Conservation (phyloP, 1,140 invertebrate species). For the Drosophila sulfurigaster region DNA sequence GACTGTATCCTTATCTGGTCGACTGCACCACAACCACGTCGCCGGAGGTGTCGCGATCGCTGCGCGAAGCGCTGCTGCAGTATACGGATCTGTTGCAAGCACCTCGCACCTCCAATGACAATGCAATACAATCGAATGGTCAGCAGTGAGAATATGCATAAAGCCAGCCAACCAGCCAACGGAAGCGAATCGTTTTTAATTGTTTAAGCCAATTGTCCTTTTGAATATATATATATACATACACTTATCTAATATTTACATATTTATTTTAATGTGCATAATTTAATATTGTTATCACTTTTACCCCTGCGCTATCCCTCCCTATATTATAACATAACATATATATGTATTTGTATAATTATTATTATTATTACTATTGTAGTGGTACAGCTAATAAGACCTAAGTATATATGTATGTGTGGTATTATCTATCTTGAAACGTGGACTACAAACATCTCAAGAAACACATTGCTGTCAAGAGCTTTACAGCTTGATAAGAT, state of each 20-base stretch:
- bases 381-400: constrained; percentile 56
- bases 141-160: constrained; percentile 66
- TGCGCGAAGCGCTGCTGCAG: constrained; percentile 94
- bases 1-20: constrained; percentile 95
- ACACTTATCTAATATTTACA: constrained; percentile 45
- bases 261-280: constrained; percentile 74
- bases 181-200: constrained; percentile 58
- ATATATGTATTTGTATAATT: constrained; percentile 67
- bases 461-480: constrained; percentile 38
- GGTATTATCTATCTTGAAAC: constrained; percentile 20
- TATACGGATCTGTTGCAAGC: constrained; percentile 94
- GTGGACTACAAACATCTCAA: constrained; percentile 9
- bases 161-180: not conserved
- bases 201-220: constrained; percentile 63
- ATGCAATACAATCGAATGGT: constrained; percentile 78
- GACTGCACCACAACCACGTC: constrained; percentile 93
- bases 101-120: constrained; percentile 84
- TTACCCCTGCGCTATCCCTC: constrained; percentile 1
- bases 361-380: constrained; percentile 53
- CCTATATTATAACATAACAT: not conserved
- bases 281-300: constrained; percentile 45
- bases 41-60: constrained; percentile 91
- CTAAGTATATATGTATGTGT: constrained; percentile 33
- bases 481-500: constrained; percentile 47
- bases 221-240: constrained; percentile 66